Evolutionary conservation across 1,140 invertebrate species (phyloP), one percentile per base, ranked within the genome.

Genomic region (Drosophila santomea): DNA sequence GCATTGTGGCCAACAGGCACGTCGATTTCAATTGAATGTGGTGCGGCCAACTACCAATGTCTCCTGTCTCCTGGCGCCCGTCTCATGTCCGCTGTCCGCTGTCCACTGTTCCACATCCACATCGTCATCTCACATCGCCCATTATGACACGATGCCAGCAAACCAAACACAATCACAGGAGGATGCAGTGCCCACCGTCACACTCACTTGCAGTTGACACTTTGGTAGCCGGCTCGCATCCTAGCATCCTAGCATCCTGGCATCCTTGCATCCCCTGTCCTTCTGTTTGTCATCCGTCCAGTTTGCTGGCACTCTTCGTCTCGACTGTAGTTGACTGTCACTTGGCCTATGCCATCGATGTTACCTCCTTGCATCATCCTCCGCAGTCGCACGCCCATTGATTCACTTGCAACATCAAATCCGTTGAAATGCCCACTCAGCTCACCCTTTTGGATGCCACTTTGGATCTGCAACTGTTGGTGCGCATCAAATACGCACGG

Each of bases 11-110:
- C 72, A 83, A 83, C 84, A 71, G 84, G 76, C 84, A 88, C 84
- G 80, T 88, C 80, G 80, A 89, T 89, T 83, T 74, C 84, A 88
- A 88, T 88, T 88, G 80, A 89, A 88, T 83, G 80, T 69, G 79
- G 79, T 88, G 80, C 75, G 61, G 73, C 84, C 83, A 86, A 88
- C 83, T 79, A 76, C 62, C 66, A 59, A 59, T 61, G 62, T 44
- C 36, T 17, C 55, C 47, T n/a, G 47, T 28, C 45, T 8, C 36
- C 36, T 38, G 50, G 38, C 68, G 8, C 8, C 3, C 50, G 45
- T 41, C 25, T 45, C 15, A 25, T 55, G 47, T 62, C 52, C 47
- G 20, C 15, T 25, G 25, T 25, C 25, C 23, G 25, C 25, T 25
- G 25, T 25, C 23, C 47, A n/a, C 23, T 10, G 47, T 43, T 55